Conservation (phyloP, 2,888 invertebrate species). For the Caenorhabditis afra region DNA sequence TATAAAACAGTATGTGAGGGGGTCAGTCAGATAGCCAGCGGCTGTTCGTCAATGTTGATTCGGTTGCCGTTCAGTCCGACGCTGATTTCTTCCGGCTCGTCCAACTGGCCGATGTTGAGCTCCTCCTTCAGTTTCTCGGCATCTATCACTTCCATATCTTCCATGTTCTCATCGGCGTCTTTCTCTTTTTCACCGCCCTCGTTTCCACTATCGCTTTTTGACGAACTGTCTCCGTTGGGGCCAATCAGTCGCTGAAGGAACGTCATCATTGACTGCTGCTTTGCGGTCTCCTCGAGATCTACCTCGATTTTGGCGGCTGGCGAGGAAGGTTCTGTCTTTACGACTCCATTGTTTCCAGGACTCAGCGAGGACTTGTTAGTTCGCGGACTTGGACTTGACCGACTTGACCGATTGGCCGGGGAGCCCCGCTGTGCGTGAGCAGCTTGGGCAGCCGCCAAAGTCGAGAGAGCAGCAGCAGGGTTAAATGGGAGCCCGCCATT, state of each 20-base stretch:
- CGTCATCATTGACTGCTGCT: slow-evolving; percentile 52
- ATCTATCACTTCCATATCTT: slow-evolving; percentile 57
- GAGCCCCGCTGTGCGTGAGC: slow-evolving; percentile 49
- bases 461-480: slow-evolving; percentile 62
- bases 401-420: slow-evolving; percentile 37
- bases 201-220: slow-evolving; percentile 36
- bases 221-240: slow-evolving; percentile 44
- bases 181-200: slow-evolving; percentile 50
- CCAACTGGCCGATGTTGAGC: slow-evolving; percentile 53
- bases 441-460: slow-evolving; percentile 61
- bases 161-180: slow-evolving; percentile 50
- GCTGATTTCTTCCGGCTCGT: slow-evolving; percentile 59
- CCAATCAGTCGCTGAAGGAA: slow-evolving; percentile 48
- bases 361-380: slow-evolving; percentile 57
- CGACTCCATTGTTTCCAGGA: slow-evolving; percentile 31
- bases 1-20: background rate
- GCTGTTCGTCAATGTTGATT: slow-evolving; percentile 52
- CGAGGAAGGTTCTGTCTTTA: slow-evolving; percentile 51
- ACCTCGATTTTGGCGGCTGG: slow-evolving; percentile 57
- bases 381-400: slow-evolving; percentile 54
- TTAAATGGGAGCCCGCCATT: slow-evolving; percentile 59
- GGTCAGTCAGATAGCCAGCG: slow-evolving; percentile 29
- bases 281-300: slow-evolving; percentile 39
- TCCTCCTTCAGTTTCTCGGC: slow-evolving; percentile 58
- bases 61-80: slow-evolving; percentile 60